Base-by-base conservation (phyloP, 2,113 vertebrate species). In the Rafetus swinhoei region DNA sequence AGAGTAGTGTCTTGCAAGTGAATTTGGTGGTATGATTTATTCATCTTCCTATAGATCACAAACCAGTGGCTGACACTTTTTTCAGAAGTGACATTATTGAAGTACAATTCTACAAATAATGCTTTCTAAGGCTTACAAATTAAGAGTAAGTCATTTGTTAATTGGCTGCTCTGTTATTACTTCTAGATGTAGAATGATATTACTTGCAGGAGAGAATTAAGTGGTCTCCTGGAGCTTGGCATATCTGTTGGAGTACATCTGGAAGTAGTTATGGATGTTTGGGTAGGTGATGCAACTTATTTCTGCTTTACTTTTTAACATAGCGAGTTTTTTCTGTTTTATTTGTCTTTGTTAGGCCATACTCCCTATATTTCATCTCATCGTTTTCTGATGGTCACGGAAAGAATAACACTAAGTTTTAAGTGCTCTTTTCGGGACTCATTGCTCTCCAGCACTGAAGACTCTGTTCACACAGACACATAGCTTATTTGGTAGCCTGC, bases 81-180 rank as follows among this genome's bases (percentile, higher is more conserved):
- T 87, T 80, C 80, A 95, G 77, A 90, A 91, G 53, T 95, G 88
- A 91, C 88, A 83, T 84, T 95, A 86, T 82, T 94, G 90, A 81
- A 97, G 85, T 95, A 97, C 83, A 97, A 85, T 81, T 97, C 87
- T 95, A 89, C 83, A 60, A 96, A 97, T 92, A 94, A 94, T 95
- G 89, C 87, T 92, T 87, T 89, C 90, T 97, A 87, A 62, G 87
- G 95, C 94, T 94, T 93, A 93, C 91, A 95, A 93, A 94, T 91
- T 95, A 96, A 89, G 94, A 97, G 93, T 90, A 93, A 97, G 94
- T 93, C 93, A 97, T 95, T 90, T 95, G 94, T 96, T 96, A 97
- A 97, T 96, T 97, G 91, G 88, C 83, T 94, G 91, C 90, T 86
- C 94, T 97, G 93, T 97, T 96, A 95, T 95, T 97, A 95, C 90